Conservation (phyloP, 2,888 invertebrate genomes). For the Spilosoma lubricipeda region DNA sequence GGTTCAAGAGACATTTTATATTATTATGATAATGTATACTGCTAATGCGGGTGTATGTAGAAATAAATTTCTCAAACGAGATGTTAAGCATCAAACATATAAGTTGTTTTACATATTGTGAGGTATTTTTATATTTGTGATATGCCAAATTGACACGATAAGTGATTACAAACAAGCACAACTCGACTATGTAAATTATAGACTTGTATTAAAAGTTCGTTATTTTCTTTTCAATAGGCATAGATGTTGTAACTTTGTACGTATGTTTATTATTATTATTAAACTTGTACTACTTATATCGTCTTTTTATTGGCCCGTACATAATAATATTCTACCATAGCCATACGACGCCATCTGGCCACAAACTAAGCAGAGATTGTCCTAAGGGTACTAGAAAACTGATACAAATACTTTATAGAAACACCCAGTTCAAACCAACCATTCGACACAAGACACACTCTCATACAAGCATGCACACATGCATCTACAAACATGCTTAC, state of each 20-base stretch:
- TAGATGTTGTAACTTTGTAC: slow-evolving; percentile 57
- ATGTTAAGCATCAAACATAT: slow-evolving; percentile 3
- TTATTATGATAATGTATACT: neutral
- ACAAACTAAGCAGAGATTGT: no score
- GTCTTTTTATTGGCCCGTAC: neutral
- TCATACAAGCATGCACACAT: no score
- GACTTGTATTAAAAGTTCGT: slow-evolving; percentile 40
- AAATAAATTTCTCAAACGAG: slow-evolving; percentile 15
- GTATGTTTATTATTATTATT: slow-evolving; percentile 56
- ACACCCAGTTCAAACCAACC: no score
- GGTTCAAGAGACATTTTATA: neutral
- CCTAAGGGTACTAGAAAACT: no score
- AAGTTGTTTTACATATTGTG: slow-evolving; percentile 25
- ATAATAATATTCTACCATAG: neutral
- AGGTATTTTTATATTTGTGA: slow-evolving; percentile 40
- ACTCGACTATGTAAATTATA: slow-evolving; percentile 38
- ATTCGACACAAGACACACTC: no score
- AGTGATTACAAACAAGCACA: slow-evolving; percentile 40
- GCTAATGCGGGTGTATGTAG: neutral
- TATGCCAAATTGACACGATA: slow-evolving; percentile 50
- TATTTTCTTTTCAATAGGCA: slow-evolving; percentile 52
- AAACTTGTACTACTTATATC: slow-evolving; percentile 51
- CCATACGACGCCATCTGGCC: no score
- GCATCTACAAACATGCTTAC: no score
- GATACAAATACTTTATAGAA: no score